Conservation (phyloP, 2,797 vertebrate species). For the Poecilia gillii region DNA sequence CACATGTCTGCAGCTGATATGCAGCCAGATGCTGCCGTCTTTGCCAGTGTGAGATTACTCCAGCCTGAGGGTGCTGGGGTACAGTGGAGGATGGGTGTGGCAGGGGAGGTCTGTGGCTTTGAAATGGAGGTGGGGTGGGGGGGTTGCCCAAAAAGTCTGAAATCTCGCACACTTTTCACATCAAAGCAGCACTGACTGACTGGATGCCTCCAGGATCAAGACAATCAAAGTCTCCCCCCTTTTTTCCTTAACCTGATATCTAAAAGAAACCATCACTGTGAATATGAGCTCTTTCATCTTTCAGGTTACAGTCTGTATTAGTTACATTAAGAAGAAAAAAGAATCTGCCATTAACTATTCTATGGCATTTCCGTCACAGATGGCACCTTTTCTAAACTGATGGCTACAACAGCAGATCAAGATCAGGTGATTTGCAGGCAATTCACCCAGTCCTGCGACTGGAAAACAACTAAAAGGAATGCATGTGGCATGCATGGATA, state of each 20-base stretch:
- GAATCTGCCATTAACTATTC: no score
- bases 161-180: constrained; percentile 54
- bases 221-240: constrained; percentile 37
- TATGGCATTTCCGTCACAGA: constrained; percentile 27
- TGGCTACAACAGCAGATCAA: constrained; percentile 51
- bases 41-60: constrained; percentile 63
- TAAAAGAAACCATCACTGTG: background rate
- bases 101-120: constrained; percentile 28
- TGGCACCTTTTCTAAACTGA: constrained; percentile 50
- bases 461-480: constrained; percentile 32
- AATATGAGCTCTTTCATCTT: background rate
- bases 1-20: constrained; percentile 40
- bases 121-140: constrained; percentile 53
- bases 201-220: constrained; percentile 46
- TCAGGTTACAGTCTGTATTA: background rate
- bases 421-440: constrained; percentile 39
- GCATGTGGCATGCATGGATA: constrained; percentile 28
- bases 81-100: constrained; percentile 57
- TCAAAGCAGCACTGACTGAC: constrained; percentile 42
- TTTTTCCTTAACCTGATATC: constrained; percentile 6
- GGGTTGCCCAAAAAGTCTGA: constrained; percentile 31
- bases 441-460: constrained; percentile 16
- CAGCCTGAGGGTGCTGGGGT: constrained; percentile 57
- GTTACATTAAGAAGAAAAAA: background rate
- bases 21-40: constrained; percentile 57